phyloP scores from a whole-genome alignment of 2,888 invertebrate species.

The Nomada flava region DNA sequence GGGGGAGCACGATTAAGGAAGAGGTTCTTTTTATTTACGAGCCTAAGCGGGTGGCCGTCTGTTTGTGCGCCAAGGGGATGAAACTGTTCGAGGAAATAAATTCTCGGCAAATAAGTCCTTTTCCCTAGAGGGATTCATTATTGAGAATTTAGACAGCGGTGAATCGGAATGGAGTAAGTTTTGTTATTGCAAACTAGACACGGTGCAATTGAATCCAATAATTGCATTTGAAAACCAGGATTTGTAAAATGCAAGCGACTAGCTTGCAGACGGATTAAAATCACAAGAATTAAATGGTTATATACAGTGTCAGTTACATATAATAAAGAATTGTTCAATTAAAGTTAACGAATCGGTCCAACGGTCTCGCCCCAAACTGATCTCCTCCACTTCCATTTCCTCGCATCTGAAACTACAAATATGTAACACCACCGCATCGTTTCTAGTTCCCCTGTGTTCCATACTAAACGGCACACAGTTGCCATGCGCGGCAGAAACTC shows the following conservation, averaged over 20 bases:
- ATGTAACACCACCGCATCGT: background rate
- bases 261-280: too few relatives aligned
- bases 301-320: too few relatives aligned
- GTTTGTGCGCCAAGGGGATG: slow-evolving; percentile 10
- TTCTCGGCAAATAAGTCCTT: too few relatives aligned
- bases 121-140: background rate
- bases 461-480: slow-evolving; percentile 12
- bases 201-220: too few relatives aligned
- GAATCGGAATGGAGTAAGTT: background rate
- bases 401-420: background rate
- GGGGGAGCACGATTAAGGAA: background rate
- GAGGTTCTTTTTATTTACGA: slow-evolving; percentile 1
- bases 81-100: background rate
- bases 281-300: too few relatives aligned
- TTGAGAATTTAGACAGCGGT: background rate
- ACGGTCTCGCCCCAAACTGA: background rate
- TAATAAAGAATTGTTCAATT: too few relatives aligned
- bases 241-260: too few relatives aligned
- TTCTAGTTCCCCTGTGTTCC: background rate
- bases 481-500: slow-evolving; percentile 6
- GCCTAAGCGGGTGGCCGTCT: background rate
- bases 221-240: too few relatives aligned
- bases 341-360: too few relatives aligned
- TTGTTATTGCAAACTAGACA: too few relatives aligned
- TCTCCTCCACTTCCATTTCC: slow-evolving; percentile 9